Conservation (phyloP, 2,113 vertebrate species). For the Stictonetta naevosa region DNA sequence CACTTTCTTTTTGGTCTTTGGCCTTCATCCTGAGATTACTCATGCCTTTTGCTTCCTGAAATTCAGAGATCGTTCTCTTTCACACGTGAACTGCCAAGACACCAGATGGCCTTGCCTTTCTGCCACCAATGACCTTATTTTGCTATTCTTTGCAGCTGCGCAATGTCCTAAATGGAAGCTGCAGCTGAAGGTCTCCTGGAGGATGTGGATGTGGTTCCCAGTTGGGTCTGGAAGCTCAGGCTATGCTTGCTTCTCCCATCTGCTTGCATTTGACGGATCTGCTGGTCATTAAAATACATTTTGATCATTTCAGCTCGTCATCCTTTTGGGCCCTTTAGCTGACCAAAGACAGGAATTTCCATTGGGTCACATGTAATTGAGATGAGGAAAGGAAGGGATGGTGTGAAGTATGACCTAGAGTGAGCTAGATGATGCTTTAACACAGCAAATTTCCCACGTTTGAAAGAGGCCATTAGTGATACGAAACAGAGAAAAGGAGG, state of each 20-base stretch:
- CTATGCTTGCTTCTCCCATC: not conserved
- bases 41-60: not conserved
- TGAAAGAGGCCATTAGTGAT: not conserved
- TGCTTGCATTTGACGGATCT: not conserved
- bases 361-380: not conserved
- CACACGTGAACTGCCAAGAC: not conserved
- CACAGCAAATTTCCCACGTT: not conserved
- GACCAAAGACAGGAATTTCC: not conserved
- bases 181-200: not conserved
- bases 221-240: not conserved
- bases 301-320: not conserved
- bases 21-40: constrained; percentile 12
- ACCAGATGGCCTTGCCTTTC: not conserved
- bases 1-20: constrained; percentile 3
- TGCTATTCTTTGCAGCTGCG: not conserved
- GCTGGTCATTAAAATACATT: not conserved
- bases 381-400: not conserved
- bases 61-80: not conserved
- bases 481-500: not conserved
- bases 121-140: not conserved
- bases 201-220: not conserved
- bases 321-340: not conserved
- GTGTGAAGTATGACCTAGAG: not conserved
- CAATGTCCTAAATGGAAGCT: not conserved
- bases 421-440: not conserved